phyloP scores from a whole-genome alignment of 2,113 vertebrate genomes.

The Camelus bactrianus region DNA sequence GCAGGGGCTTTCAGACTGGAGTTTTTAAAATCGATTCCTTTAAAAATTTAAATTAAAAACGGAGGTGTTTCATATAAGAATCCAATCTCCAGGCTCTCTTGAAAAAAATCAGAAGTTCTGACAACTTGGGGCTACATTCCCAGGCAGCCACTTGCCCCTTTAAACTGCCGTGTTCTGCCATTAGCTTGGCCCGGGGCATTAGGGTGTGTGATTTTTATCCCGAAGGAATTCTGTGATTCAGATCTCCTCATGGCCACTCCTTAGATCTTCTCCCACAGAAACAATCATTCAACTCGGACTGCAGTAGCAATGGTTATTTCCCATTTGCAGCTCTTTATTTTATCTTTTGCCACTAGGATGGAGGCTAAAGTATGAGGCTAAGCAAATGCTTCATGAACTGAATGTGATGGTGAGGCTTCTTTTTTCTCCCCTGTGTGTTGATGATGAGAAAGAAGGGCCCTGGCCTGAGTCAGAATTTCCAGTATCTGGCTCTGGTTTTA shows the following conservation, averaged over 20 bases:
- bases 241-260: no score
- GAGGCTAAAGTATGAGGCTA: neutral
- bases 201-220: neutral
- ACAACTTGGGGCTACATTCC: neutral
- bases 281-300: neutral
- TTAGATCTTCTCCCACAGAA: neutral
- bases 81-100: neutral
- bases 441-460: neutral
- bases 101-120: neutral
- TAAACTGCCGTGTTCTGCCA: neutral
- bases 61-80: neutral
- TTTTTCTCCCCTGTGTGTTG: neutral
- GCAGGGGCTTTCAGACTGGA: neutral
- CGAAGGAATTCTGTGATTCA: neutral
- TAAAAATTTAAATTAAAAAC: neutral
- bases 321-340: neutral
- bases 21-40: neutral
- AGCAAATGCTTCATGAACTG: neutral
- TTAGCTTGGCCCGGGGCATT: accelerated
- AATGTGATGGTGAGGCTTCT: neutral
- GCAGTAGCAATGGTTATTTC: neutral
- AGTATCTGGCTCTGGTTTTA: neutral
- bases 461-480: neutral
- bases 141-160: accelerated
- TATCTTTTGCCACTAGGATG: neutral